Percentiles rank a stretch among this genome's conserved stretches.
These are phyloP conservation scores for Syritta pipiens DNA, from an alignment of 2,888 invertebrate genomes.

Conservation along the genomic window DNA sequence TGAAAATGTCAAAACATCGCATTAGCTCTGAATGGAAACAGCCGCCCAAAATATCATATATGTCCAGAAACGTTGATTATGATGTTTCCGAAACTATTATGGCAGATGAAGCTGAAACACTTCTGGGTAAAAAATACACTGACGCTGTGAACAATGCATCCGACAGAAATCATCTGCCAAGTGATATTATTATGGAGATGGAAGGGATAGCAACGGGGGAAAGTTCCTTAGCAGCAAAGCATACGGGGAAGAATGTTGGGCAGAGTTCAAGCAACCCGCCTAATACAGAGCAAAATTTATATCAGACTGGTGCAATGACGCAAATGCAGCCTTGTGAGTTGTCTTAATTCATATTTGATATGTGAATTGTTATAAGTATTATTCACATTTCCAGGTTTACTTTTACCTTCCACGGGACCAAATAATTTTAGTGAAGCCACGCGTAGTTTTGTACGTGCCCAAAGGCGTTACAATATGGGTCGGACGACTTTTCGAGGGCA, in stretches of 20 bases:
- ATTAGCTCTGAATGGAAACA: too few species aligned
- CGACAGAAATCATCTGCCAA: not conserved
- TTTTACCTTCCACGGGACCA: conserved; percentile 72
- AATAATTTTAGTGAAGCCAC: conserved; percentile 82
- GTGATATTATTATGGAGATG: conserved; percentile 78
- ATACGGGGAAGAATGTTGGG: not conserved
- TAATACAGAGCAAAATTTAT: not conserved
- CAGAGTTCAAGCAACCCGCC: not conserved
- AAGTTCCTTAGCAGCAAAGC: not conserved
- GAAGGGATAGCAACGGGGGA: conserved; percentile 77
- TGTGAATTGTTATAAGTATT: conserved; percentile 64
- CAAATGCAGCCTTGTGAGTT: not conserved
- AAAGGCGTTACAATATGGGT: conserved; percentile 82
- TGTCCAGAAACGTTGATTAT: not conserved
- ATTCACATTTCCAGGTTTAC: conserved; percentile 4
- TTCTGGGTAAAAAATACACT: conserved; percentile 37
- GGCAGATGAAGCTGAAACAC: conserved; percentile 64
- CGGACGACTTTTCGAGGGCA: conserved; percentile 86
- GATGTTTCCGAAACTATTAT: conserved; percentile 59
- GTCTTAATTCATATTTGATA: not conserved
- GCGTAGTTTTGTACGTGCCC: conserved; percentile 83
- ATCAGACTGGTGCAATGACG: not conserved
- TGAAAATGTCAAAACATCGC: too few species aligned
- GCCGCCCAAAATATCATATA: not conserved
- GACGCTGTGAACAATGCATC: too few species aligned